Evolutionary conservation across 64 coral and sea anemone genomes (phyloP).

Genomic region (Montipora capricornis): DNA sequence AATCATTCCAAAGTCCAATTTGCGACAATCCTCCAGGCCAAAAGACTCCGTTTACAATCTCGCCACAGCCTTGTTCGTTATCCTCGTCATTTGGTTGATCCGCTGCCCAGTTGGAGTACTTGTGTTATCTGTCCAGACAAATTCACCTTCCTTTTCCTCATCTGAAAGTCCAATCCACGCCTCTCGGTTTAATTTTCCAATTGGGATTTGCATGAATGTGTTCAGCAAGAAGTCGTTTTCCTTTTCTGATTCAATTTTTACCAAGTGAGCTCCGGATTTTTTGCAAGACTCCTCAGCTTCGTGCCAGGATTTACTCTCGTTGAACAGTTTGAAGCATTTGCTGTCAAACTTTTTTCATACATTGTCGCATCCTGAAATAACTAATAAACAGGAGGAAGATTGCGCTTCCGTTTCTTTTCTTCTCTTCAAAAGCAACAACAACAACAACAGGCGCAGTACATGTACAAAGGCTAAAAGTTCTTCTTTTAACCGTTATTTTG

Average conservation of each 20-base stretch:
- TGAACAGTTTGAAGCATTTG: constrained; percentile 2
- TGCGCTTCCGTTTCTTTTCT: too few relatives aligned
- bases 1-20: constrained; percentile 32
- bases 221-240: constrained; percentile 2
- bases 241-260: neutral
- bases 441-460: too few relatives aligned
- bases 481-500: too few relatives aligned
- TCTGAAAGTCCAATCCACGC: constrained; percentile 8
- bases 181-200: neutral
- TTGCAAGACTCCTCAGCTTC: neutral
- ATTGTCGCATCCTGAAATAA: neutral
- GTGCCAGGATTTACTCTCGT: neutral
- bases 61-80: neutral
- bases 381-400: too few relatives aligned
- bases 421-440: too few relatives aligned
- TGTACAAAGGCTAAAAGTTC: too few relatives aligned
- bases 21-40: constrained; percentile 8
- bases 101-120: neutral
- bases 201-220: neutral
- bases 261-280: neutral
- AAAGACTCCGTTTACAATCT: constrained; percentile 12
- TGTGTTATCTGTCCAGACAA: neutral
- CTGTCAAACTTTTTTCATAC: neutral
- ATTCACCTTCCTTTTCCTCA: neutral
- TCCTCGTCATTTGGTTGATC: constrained; percentile 18